Evolutionary conservation across 1,140 invertebrate species (phyloP), one percentile per base, ranked within the genome.

Genomic region (Plodia interpunctella): DNA sequence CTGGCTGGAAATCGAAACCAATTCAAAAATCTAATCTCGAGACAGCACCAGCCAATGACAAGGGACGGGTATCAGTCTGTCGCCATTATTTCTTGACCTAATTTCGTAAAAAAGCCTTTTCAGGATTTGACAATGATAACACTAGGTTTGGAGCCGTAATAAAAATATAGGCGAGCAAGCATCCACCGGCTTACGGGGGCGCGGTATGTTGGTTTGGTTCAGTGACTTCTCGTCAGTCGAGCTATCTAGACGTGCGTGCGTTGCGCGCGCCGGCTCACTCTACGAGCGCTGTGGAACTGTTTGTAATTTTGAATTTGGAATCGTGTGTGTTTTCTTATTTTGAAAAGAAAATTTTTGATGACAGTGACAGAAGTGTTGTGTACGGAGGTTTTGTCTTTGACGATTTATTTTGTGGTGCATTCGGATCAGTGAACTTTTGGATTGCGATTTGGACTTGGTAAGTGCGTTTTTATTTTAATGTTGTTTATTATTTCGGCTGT

Each of bases 391-490:
- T 59, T 55, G 19, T 60, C 2, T 51, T 44, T 51, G 49, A 51
- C 49, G 20, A 25, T 59, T 25, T 25, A 63, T 68, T 66, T 65
- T 73, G 68, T 80, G 38, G 73, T 83, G 75, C 74, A 70, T 78
- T 74, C 70, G 74, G 73, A 80, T 78, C 71, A 73, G 76, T 77
- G 73, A 73, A 72, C 68, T 67, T 73, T 87, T 87, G 84, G 83
- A 86, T 87, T 87, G 81, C 83, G 75, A 76, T 86, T 87, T 84
- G 84, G 82, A 85, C 76, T 66, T 67, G 78, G 82, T 87, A 59
- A 85, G 82, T 82, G 57, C 11, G 55, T 56, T 53, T 32, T 32
- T 8, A 32, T 32, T 32, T 32, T 32, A 32, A 32, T 60, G 11
- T 53, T 53, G 19, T 53, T 53, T 51, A 20, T 51, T 51, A 25